Base-by-base conservation (phyloP, 2,888 invertebrate species). In the Pammene fasciana region DNA sequence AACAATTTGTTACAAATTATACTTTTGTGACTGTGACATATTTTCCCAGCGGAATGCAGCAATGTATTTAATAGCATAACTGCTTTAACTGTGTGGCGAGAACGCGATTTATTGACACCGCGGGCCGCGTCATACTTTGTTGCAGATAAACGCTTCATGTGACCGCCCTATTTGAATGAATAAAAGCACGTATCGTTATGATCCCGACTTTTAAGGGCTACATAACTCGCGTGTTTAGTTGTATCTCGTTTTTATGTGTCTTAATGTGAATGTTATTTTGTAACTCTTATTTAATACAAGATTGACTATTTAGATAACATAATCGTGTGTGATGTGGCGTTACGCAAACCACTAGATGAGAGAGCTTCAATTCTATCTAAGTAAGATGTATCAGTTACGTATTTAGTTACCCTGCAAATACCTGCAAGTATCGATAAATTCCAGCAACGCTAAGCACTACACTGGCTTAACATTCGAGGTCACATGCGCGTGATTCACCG, bases 401-500 rank as follows among this genome's bases (percentile, higher is more conserved):
- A 26, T 26, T 4, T 26, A 26, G 26, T 26, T 26, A 26, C 26
- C 4, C 26, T 26, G 26, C 26, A 26, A 26, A 26, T 26, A 26
- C 26, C 1, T n/a, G n/a, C n/a, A n/a, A n/a, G n/a, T n/a, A 8
- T 65, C 57, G 45, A 64, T 64, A 50, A 45, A 50, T 45, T 26
- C 5, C 10, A 8, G 13, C 50, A 52, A 14, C 50, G 34, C 72
- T 79, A 80, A 84, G 62, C 62, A 52, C 61, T 18, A 78, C 82
- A 79, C 87, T 90, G 83, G 76, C 75, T 62, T 79, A 79, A 78
- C 80, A 83, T 86, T 86, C 85, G 90, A 88, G 89, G 88, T 87
- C 88, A 79, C 79, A 80, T 83, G 78, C 76, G 83, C 81, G 84
- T 90, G 90, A 90, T 86, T 90, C 90, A 90, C 83, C 73, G 75